Base-by-base conservation (phyloP, 1,140 invertebrate genomes). In the Zelostemma sp. region DNA sequence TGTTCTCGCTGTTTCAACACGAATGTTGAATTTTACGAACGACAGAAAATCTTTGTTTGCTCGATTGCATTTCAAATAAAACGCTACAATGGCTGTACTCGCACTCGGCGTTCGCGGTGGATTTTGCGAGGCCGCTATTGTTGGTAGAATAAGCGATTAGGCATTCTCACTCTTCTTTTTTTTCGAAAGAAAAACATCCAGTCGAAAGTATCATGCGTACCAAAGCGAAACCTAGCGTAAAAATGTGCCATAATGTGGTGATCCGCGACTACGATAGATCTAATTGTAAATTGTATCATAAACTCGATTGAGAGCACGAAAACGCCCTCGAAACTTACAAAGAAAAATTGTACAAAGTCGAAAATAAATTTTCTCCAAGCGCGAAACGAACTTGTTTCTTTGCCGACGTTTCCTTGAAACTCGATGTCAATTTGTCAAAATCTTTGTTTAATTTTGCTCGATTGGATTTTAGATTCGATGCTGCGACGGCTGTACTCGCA, bases 291-390 rank as follows among this genome's bases (percentile, higher is more conserved):
- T 64, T 60, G 17, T 17, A 41, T 16, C 33, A 58, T 68, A 61
- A 4, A 46, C 18, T 40, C n/a, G n/a, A n/a, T n/a, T n/a, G n/a
- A n/a, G n/a, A n/a, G n/a, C n/a, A n/a, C n/a, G n/a, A n/a, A n/a
- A n/a, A n/a, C n/a, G n/a, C n/a, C 43, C 48, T 67, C 55, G 57
- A 62, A 55, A 59, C 56, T 68, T 53, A 46, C 65, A 72, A 62
- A 68, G 51, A 68, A 67, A 50, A 47, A 16, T 28, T 68, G 59
- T 65, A 69, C 62, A 49, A 46, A 55, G 1, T n/a, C 1, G 35
- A 12, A 71, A 75, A 79, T 78, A 74, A 75, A 79, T 72, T 67
- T 67, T 72, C 73, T 66, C 72, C 68, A 66, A 73, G 28, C n/a
- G 70, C 5, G 1, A 21, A 47, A 61, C 18, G 2, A 8, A 16